Conservation (phyloP, 2,797 vertebrate species). For the Mormyrops boulengeri region DNA sequence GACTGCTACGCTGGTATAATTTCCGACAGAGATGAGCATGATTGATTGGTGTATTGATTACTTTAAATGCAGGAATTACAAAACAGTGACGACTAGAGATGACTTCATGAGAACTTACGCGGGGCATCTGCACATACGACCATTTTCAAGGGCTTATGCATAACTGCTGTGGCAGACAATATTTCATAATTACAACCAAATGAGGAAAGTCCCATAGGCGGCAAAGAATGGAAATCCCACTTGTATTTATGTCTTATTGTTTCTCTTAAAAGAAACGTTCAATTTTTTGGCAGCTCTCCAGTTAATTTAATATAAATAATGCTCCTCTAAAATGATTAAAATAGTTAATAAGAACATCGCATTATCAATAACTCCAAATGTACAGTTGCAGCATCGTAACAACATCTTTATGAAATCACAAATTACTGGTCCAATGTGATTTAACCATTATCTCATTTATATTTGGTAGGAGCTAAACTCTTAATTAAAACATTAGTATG, state of each 20-base stretch:
- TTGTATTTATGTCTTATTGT: slow-evolving; percentile 34
- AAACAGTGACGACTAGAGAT: slow-evolving; percentile 40
- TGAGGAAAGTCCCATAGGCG: slow-evolving; percentile 58
- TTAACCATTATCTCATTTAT: slow-evolving; percentile 59
- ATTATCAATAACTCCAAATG: slow-evolving; percentile 75
- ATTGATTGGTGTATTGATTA: slow-evolving; percentile 69
- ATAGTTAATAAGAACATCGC: slow-evolving; percentile 56
- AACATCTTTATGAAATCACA: slow-evolving; percentile 67
- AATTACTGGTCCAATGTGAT: slow-evolving; percentile 51
- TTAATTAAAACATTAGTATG: slow-evolving; percentile 49
- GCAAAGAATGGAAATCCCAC: slow-evolving; percentile 60
- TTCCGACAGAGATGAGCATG: slow-evolving; percentile 54
- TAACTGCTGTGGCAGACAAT: slow-evolving; percentile 44
- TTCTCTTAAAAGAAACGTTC: slow-evolving; percentile 33
- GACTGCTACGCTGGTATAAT: slow-evolving; percentile 60
- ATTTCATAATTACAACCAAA: slow-evolving; percentile 75
- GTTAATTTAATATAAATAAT: slow-evolving; percentile 78
- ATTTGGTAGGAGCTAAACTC: slow-evolving; percentile 65
- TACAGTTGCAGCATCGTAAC: slow-evolving; percentile 67
- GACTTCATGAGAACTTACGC: slow-evolving; percentile 20
- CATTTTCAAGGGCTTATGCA: slow-evolving; percentile 24
- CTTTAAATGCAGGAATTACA: slow-evolving; percentile 52
- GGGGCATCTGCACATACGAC: slow-evolving; percentile 17
- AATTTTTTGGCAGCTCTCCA: slow-evolving; percentile 68
- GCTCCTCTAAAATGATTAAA: slow-evolving; percentile 55